Conservation (phyloP, 2,797 vertebrate species). For the Malacoctenus gilli region DNA sequence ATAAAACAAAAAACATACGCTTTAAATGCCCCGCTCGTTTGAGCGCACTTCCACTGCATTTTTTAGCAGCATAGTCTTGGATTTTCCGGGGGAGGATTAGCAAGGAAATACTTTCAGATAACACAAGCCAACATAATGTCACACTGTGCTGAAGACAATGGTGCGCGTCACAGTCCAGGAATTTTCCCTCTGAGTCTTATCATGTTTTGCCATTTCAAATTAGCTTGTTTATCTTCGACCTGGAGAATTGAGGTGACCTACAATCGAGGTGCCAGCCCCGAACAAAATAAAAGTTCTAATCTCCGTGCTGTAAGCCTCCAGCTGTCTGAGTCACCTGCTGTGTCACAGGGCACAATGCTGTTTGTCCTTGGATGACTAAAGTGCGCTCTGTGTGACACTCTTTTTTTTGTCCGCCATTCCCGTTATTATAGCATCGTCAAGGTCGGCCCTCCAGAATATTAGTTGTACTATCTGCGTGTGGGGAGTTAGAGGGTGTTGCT, state of each 20-base stretch:
- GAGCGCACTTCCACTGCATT: conserved; percentile 15
- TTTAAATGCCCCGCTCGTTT: conserved; percentile 33
- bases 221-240: conserved; percentile 34
- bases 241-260: conserved; percentile 58
- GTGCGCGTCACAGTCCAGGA: conserved; percentile 10
- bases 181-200: conserved; percentile 8
- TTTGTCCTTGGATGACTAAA: conserved; percentile 71
- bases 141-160: conserved; percentile 1
- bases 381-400: conserved; percentile 55
- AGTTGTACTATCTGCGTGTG: conserved; percentile 33
- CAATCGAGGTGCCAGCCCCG: conserved; percentile 49
- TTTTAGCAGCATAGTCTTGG: conserved; percentile 30
- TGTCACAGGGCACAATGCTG: conserved; percentile 62
- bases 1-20: conserved; percentile 56
- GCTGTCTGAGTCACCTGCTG: conserved; percentile 63
- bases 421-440: conserved; percentile 58
- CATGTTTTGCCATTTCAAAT: conserved; percentile 25
- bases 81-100: conserved; percentile 20
- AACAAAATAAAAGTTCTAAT: conserved; percentile 54
- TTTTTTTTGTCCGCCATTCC: conserved; percentile 25
- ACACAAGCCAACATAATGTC: not conserved
- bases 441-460: conserved; percentile 64
- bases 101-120: conserved; percentile 17
- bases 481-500: conserved; percentile 28
- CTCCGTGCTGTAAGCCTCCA: conserved; percentile 65